Conservation (phyloP, 2,888 invertebrate genomes). For the Azorinus chamasolen region DNA sequence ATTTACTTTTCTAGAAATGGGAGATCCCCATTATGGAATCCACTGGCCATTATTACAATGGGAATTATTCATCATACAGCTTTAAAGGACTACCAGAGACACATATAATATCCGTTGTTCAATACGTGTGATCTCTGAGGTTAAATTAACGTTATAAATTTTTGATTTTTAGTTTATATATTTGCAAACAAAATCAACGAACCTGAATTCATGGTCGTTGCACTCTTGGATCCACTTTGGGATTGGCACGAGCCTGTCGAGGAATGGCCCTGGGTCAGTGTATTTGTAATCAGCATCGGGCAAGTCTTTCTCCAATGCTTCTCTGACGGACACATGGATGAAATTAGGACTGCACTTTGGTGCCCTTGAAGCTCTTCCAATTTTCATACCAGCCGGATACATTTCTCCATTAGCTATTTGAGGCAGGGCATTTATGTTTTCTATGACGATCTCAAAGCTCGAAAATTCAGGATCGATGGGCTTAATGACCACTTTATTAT, state of each 20-base stretch:
- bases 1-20: too few species aligned
- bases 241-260: slow-evolving; percentile 64
- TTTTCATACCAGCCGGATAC: slow-evolving; percentile 41
- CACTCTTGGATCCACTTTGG: slow-evolving; percentile 72
- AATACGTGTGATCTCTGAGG: too few species aligned
- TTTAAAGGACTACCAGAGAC: too few species aligned
- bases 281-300: slow-evolving; percentile 62
- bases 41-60: too few species aligned
- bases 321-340: slow-evolving; percentile 68
- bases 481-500: slow-evolving; percentile 53
- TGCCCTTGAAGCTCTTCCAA: slow-evolving; percentile 52
- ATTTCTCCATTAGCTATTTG: slow-evolving; percentile 16
- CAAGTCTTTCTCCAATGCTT: slow-evolving; percentile 19
- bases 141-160: too few species aligned
- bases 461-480: slow-evolving; percentile 60
- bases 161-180: too few species aligned
- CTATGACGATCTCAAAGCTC: slow-evolving; percentile 66
- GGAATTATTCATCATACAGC: too few species aligned
- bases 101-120: too few species aligned
- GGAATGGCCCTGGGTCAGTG: slow-evolving; percentile 70
- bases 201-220: slow-evolving; percentile 66
- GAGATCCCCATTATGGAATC: too few species aligned
- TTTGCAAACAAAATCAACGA: too few species aligned
- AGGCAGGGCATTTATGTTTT: slow-evolving; percentile 56
- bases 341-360: slow-evolving; percentile 54